Evolutionary conservation across 1,140 invertebrate genomes (phyloP).

Genomic region (Phymorhynchus buccinoides): DNA sequence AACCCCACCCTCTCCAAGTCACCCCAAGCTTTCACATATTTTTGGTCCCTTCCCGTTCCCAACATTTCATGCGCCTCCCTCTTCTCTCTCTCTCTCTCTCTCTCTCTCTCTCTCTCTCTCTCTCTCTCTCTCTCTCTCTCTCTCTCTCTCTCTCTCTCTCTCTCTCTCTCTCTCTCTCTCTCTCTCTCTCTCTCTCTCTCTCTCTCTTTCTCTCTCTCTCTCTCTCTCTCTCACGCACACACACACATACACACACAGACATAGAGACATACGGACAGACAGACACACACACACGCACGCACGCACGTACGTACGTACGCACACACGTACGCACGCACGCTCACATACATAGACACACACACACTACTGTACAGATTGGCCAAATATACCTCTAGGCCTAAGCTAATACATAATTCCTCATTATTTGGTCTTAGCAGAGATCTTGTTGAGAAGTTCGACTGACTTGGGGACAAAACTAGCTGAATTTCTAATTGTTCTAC

Average conservation of each 20-base stretch:
- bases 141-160: background rate
- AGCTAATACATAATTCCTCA: background rate
- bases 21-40: too few relatives aligned
- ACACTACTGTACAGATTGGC: too few relatives aligned
- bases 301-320: background rate
- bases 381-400: too few relatives aligned
- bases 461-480: background rate
- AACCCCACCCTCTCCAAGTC: too few relatives aligned
- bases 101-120: background rate
- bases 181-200: background rate
- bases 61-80: too few relatives aligned
- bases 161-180: background rate
- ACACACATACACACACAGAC: too few relatives aligned
- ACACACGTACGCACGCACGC: background rate
- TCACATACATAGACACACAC: background rate
- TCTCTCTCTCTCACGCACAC: too few relatives aligned
- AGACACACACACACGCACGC: conserved; percentile 7
- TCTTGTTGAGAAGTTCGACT: too few relatives aligned
- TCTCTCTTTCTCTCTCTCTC: background rate
- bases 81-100: background rate
- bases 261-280: background rate
- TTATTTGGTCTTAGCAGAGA: background rate
- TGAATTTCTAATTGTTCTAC: background rate
- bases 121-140: background rate
- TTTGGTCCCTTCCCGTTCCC: too few relatives aligned